phyloP scores from a whole-genome alignment of 2,113 vertebrate species.

The Calidris pygmaea region DNA sequence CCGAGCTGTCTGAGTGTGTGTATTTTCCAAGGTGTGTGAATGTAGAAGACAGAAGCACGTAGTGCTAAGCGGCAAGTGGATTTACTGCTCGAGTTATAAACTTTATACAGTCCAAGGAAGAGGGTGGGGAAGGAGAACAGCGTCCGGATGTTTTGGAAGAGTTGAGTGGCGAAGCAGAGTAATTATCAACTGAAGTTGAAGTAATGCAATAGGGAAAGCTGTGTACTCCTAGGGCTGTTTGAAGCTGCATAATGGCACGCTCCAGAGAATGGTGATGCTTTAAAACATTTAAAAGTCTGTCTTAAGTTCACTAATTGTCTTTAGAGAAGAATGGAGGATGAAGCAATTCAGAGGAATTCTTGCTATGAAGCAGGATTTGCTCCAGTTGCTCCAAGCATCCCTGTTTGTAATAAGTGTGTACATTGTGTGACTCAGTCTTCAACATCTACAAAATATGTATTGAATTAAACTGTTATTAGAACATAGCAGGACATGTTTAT shows the following conservation, averaged over 20 bases:
- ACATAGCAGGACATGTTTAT: constrained; percentile 65
- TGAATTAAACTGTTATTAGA: constrained; percentile 75
- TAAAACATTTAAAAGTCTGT: background rate
- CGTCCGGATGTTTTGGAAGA: background rate
- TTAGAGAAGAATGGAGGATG: constrained; percentile 48
- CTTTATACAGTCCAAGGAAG: background rate
- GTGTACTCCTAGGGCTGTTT: background rate
- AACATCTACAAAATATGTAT: constrained; percentile 70
- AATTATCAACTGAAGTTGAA: background rate
- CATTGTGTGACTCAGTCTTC: constrained; percentile 45
- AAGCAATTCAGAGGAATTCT: constrained; percentile 40
- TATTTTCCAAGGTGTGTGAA: background rate
- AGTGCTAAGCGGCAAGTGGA: background rate
- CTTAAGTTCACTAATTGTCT: constrained; percentile 31
- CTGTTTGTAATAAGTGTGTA: constrained; percentile 59
- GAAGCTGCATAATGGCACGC: background rate
- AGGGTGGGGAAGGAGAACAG: background rate
- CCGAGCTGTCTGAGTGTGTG: background rate
- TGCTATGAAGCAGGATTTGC: constrained; percentile 34
- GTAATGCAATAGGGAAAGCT: background rate
- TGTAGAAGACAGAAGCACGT: background rate
- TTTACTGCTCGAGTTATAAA: background rate
- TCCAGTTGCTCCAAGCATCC: constrained; percentile 50
- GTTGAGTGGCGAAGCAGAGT: background rate
- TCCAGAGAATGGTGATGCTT: background rate